Percentiles rank a stretch among this genome's conserved stretches.
Conservation (phyloP, 2,888 invertebrate genomes). For the Drosophila parthenogenetica region DNA sequence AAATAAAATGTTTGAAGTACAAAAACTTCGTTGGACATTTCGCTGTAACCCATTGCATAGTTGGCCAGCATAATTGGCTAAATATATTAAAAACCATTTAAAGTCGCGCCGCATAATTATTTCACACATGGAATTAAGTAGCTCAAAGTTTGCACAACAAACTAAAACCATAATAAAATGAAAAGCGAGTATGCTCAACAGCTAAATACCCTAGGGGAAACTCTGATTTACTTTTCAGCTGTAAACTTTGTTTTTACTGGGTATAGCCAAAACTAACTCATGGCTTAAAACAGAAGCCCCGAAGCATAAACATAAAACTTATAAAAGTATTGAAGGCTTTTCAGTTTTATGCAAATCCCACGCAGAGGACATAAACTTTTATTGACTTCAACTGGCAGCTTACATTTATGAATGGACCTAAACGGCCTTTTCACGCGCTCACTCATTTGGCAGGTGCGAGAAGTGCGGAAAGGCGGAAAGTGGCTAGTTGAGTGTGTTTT, state of each 20-base stretch:
- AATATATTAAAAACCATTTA: conserved; percentile 10
- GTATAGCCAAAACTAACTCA: conserved; percentile 2
- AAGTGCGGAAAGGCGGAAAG: conserved; percentile 31
- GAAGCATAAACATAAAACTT: conserved; percentile 33
- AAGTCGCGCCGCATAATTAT: conserved; percentile 16
- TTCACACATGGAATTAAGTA: conserved; percentile 24
- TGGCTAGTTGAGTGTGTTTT: conserved; percentile 41
- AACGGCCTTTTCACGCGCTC: conserved; percentile 40
- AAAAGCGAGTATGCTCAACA: neutral
- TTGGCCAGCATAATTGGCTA: conserved; percentile 15
- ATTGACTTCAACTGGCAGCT: conserved; percentile 32
- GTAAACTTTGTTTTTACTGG: neutral
- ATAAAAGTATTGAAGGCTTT: conserved; percentile 27
- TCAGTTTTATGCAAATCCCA: conserved; percentile 27
- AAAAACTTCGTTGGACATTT: conserved; percentile 24
- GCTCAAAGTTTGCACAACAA: conserved; percentile 3
- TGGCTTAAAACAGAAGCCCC: conserved; percentile 20
- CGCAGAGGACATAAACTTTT: conserved; percentile 38
- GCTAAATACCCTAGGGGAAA: neutral
- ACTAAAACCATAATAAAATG: neutral
- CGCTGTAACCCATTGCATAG: neutral
- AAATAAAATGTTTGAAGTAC: conserved; percentile 31
- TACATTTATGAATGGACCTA: conserved; percentile 33
- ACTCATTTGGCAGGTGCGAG: conserved; percentile 58
- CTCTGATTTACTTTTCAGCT: neutral